Evolutionary conservation across 2,797 vertebrate genomes (phyloP).

Genomic region (Aphelocoma californica): DNA sequence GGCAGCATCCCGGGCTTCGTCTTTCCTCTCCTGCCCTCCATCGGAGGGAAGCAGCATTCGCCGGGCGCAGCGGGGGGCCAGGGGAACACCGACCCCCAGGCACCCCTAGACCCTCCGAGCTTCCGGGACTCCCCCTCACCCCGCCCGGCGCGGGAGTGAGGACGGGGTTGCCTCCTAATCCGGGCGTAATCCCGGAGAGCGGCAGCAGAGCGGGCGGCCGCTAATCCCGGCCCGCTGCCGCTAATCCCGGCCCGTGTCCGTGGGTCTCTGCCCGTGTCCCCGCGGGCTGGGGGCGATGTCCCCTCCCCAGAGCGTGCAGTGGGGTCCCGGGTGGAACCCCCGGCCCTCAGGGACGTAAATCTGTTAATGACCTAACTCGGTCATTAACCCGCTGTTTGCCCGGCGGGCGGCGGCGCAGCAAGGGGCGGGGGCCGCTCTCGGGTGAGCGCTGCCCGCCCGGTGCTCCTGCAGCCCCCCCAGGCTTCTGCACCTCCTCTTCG

Average conservation of each 20-base stretch:
- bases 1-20: neutral
- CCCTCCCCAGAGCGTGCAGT: neutral
- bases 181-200: constrained; percentile 63
- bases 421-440: neutral
- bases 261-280: neutral
- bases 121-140: neutral
- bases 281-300: neutral
- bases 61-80: neutral
- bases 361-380: neutral
- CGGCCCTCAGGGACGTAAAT: neutral
- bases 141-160: neutral
- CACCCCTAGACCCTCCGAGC: neutral
- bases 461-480: neutral
- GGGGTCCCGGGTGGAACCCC: neutral
- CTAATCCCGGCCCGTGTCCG: neutral
- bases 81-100: fast-evolving
- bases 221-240: constrained; percentile 54
- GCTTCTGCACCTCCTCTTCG: neutral
- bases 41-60: constrained; percentile 71
- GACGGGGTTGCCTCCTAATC: constrained; percentile 68
- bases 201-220: constrained; percentile 3
- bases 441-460: neutral
- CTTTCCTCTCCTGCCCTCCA: constrained; percentile 84
- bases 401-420: neutral
- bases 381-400: neutral